A percentile compares a stretch with the other conserved stretches of the same genome.
Conservation (phyloP, 2,113 vertebrate species). For the Mesembrinibis cayennensis region DNA sequence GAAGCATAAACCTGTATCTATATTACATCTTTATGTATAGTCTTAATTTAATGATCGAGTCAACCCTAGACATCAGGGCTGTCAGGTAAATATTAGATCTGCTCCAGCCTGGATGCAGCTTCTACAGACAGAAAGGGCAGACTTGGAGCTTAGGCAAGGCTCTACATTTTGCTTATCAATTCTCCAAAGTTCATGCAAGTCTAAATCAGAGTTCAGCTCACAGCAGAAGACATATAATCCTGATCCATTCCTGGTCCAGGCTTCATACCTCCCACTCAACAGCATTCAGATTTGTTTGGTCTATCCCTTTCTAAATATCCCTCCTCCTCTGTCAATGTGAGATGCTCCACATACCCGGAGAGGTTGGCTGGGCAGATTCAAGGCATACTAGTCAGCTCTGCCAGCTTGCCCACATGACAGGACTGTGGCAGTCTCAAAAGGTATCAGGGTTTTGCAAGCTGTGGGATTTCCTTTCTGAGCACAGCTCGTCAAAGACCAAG, state of each 20-base stretch:
- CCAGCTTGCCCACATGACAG: background rate
- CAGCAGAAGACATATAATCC: background rate
- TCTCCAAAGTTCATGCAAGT: background rate
- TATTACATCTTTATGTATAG: background rate
- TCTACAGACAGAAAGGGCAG: background rate
- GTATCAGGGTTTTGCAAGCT: background rate
- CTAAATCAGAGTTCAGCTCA: background rate
- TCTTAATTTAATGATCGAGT: background rate
- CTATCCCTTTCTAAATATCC: background rate
- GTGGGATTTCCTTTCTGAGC: conserved; percentile 36
- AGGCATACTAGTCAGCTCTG: background rate
- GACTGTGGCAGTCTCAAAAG: background rate
- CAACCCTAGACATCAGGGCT: background rate
- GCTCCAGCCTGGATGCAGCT: background rate
- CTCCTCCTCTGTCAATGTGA: background rate
- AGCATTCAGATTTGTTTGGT: background rate
- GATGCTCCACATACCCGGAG: background rate
- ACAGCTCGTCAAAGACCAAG: background rate
- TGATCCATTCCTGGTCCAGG: background rate
- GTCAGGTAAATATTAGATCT: background rate
- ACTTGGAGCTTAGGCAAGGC: background rate
- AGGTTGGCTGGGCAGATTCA: background rate
- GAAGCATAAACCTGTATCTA: background rate
- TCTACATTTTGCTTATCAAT: background rate
- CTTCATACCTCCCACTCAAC: background rate